Base-by-base conservation (phyloP, 2,113 vertebrate species). In the Ceyx cyanopectus region DNA sequence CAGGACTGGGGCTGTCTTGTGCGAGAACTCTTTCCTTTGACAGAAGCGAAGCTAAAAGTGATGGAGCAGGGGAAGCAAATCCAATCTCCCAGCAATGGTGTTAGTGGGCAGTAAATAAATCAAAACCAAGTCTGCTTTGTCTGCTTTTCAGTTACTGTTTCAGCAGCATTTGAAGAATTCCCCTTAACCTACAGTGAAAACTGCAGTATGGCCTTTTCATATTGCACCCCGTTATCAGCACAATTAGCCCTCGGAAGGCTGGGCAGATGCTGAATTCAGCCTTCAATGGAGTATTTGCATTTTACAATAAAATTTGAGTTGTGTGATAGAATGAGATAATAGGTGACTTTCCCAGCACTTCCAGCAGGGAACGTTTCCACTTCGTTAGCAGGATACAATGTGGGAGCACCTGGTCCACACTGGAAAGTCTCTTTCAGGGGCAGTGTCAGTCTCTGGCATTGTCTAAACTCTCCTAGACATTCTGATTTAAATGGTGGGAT, bases 271-370 rank as follows among this genome's bases (percentile, higher is more conserved):
- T 85, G 76, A 91, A 73, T 81, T 91, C 56, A 53, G 54, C 27
- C 57, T n/a, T 73, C 54, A 60, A 43, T n/a, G 34, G 20, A 45
- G 37, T 74, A 60, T 68, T 53, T 68, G 74, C 3, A 4, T 46
- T 53, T 62, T 27, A 34, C 46, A 63, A 63, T 24, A 54, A 90
- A 89, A 67, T 43, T 23, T 5, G 89, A 82, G 91, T 48, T 58
- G 85, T 54, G 79, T 80, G 67, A 82, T 62, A 58, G 29, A 81
- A 60, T 37, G 81, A 96, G 85, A 96, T 92, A 96, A 97, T 94
- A 92, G 90, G 84, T 97, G 95, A 78, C 93, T 97, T 97, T 96
- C 97, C 97, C 96, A 97, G 89, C 95, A 95, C 91, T 95, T 93
- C 96, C 96, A 96, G 90, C 94, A 79, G 95, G 62, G 95, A 94